Percentiles rank a stretch among this genome's conserved stretches.
Conservation (phyloP, 2,888 invertebrate species). For the Pseudeuparius sepicola region DNA sequence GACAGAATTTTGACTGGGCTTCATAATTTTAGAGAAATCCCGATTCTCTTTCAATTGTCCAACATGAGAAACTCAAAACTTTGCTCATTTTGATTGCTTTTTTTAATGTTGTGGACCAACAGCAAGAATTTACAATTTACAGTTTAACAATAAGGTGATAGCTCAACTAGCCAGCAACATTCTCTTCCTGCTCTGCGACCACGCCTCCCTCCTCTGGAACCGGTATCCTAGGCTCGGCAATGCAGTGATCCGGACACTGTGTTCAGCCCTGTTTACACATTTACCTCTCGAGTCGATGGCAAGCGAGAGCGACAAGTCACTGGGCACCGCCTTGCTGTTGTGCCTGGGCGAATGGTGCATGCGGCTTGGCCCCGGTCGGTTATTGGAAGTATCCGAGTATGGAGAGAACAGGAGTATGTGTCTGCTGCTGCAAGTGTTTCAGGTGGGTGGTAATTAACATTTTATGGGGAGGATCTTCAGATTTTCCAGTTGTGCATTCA, state of each 20-base stretch:
- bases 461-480: too few relatives aligned
- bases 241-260: slow-evolving; percentile 48
- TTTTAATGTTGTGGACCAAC: too few relatives aligned
- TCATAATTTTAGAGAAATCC: too few relatives aligned
- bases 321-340: slow-evolving; percentile 72
- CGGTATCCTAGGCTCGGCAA: slow-evolving; percentile 57
- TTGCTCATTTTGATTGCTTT: too few relatives aligned
- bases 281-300: slow-evolving; percentile 41
- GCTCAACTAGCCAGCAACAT: slow-evolving; percentile 80
- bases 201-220: slow-evolving; percentile 59
- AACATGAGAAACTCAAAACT: too few relatives aligned
- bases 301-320: slow-evolving; percentile 55
- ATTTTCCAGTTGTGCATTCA: too few relatives aligned
- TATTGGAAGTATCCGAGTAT: slow-evolving; percentile 45
- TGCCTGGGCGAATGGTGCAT: slow-evolving; percentile 93
- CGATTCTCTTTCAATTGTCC: too few relatives aligned
- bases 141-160: slow-evolving; percentile 72
- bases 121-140: too few relatives aligned
- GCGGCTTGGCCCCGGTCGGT: slow-evolving; percentile 59
- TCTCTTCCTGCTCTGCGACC: slow-evolving; percentile 67
- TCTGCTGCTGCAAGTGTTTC: slow-evolving; percentile 58
- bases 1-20: too few relatives aligned
- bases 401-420: slow-evolving; percentile 40
- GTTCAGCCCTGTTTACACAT: slow-evolving; percentile 39
- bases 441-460: too few relatives aligned